Evolutionary conservation across 2,888 invertebrate species (phyloP), one percentile per base, ranked within the genome.

Genomic region (Malthinus flaveolus): DNA sequence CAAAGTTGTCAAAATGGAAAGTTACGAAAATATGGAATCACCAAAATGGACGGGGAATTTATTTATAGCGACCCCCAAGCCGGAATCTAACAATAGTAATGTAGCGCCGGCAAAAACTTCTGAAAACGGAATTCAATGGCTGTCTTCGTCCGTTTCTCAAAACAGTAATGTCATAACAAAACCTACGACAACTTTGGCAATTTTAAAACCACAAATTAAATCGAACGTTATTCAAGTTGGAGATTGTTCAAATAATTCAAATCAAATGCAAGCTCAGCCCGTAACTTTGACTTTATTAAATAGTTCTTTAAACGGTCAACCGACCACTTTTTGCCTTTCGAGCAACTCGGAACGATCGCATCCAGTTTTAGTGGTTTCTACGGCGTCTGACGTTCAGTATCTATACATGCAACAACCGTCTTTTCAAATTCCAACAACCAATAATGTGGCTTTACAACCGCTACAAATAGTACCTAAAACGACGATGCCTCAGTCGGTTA

Each of bases 401-500:
- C 74, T 81, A 33, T 81, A 79, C 65, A 77, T 80, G 72, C 78
- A 75, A 53, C 72, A 76, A 54, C 67, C 71, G 56, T 75, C 79
- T 36, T 82, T 81, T 68, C 79, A 79, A 50, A 77, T 82, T 67
- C 81, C 82, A 10, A 79, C 80, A 56, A 77, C 81, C 58, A 66
- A 73, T 15, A 69, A 69, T 53, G 64, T 75, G 32, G 64, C 75
- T 7, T 49, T 78, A 46, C 76, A 75, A 49, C 70, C 75, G 15
- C 58, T 75, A 32, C 76, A 78, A 52, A 63, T 77, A 42, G 65
- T 76, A 50, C 73, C 75, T 3, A 75, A 78, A 68, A 69, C 75
- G 15, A 69, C 48, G 6, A 72, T 81, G 52, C 73, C 80, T 15
- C 83, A 83, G 59, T 82, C 83, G 42, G 84, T 84, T 37, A 84